Evolutionary conservation across 2,113 vertebrate genomes (phyloP).

Genomic region (Nyctibius bracteatus): DNA sequence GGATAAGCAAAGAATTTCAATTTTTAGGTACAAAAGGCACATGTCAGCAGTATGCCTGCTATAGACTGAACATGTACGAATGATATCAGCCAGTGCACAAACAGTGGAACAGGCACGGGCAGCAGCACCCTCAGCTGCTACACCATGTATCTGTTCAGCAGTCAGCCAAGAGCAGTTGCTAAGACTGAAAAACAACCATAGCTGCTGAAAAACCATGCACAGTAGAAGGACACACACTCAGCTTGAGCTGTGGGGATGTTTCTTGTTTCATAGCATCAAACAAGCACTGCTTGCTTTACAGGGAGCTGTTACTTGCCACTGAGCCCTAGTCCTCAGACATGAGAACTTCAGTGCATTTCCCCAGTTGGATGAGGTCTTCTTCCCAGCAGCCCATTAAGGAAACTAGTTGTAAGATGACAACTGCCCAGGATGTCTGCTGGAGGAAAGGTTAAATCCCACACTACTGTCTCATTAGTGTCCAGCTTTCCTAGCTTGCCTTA

Average conservation of each 20-base stretch:
- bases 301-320: neutral
- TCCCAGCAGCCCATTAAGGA: neutral
- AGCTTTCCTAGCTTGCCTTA: neutral
- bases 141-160: neutral
- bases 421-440: neutral
- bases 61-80: neutral
- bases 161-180: neutral
- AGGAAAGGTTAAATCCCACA: neutral
- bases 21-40: neutral
- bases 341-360: neutral
- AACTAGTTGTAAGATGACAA: neutral
- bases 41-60: neutral
- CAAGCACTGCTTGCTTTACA: neutral
- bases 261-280: neutral
- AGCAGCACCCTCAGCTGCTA: neutral
- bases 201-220: neutral
- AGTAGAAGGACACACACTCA: neutral
- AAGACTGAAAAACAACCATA: neutral
- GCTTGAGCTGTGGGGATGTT: neutral
- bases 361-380: neutral
- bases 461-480: neutral
- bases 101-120: neutral
- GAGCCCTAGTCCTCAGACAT: neutral
- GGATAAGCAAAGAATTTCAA: neutral
- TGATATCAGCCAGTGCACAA: neutral